A percentile compares a stretch with the other conserved stretches of the same genome.
phyloP scores from a whole-genome alignment of 2,888 invertebrate species.

The Apoda limacodes region DNA sequence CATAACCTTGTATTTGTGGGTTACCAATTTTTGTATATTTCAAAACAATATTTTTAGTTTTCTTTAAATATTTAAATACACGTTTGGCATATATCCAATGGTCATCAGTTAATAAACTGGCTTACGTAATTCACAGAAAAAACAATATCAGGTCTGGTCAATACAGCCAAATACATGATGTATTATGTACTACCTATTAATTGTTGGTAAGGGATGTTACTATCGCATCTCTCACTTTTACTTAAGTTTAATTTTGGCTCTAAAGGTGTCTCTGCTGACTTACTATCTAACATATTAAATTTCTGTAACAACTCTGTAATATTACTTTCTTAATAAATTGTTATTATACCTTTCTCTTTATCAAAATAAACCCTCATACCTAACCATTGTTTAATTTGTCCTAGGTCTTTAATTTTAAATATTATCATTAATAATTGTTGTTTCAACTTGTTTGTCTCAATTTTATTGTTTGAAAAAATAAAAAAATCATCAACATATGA shows the following conservation, averaged over 20 bases:
- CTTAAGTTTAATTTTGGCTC: slow-evolving; percentile 16
- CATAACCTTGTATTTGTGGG: slow-evolving; percentile 15
- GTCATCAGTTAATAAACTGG: slow-evolving; percentile 18
- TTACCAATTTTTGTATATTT: slow-evolving; percentile 14
- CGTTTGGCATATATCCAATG: slow-evolving; percentile 18
- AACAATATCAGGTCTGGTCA: slow-evolving; percentile 18
- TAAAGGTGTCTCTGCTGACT: no score
- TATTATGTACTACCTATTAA: slow-evolving; percentile 11
- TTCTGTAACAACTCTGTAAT: no score
- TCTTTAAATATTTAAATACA: slow-evolving; percentile 14
- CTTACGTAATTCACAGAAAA: slow-evolving; percentile 17
- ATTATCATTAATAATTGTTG: slow-evolving; percentile 8
- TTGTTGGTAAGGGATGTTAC: slow-evolving; percentile 10
- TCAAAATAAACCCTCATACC: slow-evolving; percentile 14
- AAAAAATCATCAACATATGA: slow-evolving; percentile 18
- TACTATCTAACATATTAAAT: no score
- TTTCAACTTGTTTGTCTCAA: slow-evolving; percentile 8
- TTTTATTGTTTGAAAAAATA: slow-evolving; percentile 12
- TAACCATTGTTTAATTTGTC: slow-evolving; percentile 15
- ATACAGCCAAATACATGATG: slow-evolving; percentile 19
- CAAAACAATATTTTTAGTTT: slow-evolving; percentile 15
- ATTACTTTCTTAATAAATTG: slow-evolving; percentile 11
- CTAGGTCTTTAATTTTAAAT: slow-evolving; percentile 18
- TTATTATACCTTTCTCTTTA: slow-evolving; percentile 11
- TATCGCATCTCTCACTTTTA: slow-evolving; percentile 4